Evolutionary conservation across 2,113 vertebrate genomes (phyloP).

Genomic region (Archocentrus centrarchus): DNA sequence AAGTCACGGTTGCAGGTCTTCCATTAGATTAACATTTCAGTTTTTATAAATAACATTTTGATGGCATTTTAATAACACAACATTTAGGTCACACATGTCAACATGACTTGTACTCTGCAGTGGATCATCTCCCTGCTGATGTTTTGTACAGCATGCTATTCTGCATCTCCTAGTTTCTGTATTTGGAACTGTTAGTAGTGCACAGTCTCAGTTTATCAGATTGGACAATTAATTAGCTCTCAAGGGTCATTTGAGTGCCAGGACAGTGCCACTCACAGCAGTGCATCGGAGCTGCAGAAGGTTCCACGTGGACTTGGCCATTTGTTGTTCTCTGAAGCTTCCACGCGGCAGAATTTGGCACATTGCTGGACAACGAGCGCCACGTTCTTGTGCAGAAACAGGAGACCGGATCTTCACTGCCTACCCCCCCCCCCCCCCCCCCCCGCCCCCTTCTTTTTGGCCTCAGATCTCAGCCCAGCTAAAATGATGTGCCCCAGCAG

Average conservation of each 20-base stretch:
- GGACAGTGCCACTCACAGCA: constrained; percentile 16
- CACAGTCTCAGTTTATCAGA: constrained; percentile 58
- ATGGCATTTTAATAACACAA: background rate
- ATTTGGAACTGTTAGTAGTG: constrained; percentile 43
- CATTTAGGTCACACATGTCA: background rate
- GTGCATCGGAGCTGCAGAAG: constrained; percentile 11
- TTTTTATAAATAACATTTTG: background rate
- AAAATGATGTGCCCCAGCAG: constrained; percentile 48
- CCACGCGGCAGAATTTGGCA: background rate
- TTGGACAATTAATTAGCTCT: constrained; percentile 70
- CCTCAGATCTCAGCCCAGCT: constrained; percentile 52
- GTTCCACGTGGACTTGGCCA: constrained; percentile 37
- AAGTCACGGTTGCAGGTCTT: background rate
- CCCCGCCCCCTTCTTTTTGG: background rate
- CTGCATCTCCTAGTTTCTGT: background rate
- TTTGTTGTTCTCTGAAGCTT: constrained; percentile 28
- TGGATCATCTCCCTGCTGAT: constrained; percentile 9
- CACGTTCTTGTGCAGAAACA: constrained; percentile 16
- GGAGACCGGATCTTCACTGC: background rate
- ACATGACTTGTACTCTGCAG: background rate
- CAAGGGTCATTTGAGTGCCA: constrained; percentile 61
- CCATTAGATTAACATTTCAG: background rate
- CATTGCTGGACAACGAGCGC: constrained; percentile 10
- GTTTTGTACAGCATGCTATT: background rate
- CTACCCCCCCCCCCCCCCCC: background rate